Conservation (phyloP, 2,888 invertebrate species). For the Epistrophe grossulariae region DNA sequence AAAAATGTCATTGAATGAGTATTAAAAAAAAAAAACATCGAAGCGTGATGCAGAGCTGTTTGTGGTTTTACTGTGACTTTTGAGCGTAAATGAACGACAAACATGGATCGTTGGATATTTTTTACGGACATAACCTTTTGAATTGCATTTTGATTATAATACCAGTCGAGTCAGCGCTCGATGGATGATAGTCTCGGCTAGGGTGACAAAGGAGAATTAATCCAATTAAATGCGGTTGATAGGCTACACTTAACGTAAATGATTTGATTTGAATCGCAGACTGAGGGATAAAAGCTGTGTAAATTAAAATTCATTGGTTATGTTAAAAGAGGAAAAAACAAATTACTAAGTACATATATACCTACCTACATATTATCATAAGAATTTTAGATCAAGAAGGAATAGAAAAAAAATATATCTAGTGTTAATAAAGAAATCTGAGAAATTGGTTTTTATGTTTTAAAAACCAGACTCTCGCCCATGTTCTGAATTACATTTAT, state of each 20-base stretch:
- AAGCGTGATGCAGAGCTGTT: slow-evolving; percentile 1
- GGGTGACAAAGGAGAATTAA: slow-evolving; percentile 46
- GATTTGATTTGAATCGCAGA: slow-evolving; percentile 40
- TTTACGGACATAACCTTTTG: slow-evolving; percentile 12
- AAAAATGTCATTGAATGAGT: neutral
- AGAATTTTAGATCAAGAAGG: too few relatives aligned
- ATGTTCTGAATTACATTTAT: too few relatives aligned
- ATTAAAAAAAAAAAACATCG: slow-evolving; percentile 32
- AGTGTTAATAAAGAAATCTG: too few relatives aligned
- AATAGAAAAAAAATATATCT: too few relatives aligned
- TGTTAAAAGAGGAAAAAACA: too few relatives aligned
- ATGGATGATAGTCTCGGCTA: slow-evolving; percentile 3
- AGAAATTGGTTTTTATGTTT: too few relatives aligned
- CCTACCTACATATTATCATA: too few relatives aligned
- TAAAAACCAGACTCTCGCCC: too few relatives aligned
- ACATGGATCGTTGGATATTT: slow-evolving; percentile 32
- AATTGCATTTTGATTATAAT: slow-evolving; percentile 23
- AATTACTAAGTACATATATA: too few relatives aligned
- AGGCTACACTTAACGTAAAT: slow-evolving; percentile 34
- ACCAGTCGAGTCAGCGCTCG: slow-evolving; percentile 3
- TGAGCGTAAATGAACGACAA: slow-evolving; percentile 10
- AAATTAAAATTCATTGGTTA: neutral
- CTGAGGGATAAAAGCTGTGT: slow-evolving; percentile 12
- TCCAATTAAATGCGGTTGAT: slow-evolving; percentile 59
- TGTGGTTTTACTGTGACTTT: slow-evolving; percentile 32